phyloP scores from a whole-genome alignment of 2,113 vertebrate species.

The Eupsittula cactorum region DNA sequence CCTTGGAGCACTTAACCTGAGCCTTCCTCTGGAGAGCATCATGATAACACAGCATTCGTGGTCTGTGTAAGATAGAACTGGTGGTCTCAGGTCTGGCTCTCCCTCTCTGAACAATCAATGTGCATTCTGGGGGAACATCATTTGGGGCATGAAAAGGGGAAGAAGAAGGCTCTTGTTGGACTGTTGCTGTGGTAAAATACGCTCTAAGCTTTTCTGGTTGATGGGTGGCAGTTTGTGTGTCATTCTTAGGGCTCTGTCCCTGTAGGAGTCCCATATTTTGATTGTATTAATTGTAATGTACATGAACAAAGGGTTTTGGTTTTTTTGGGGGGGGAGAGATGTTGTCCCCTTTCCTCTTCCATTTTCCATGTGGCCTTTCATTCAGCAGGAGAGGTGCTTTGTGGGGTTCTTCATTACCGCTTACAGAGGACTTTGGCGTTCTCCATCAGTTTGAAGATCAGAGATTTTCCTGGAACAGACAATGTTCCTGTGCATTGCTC shows the following conservation, averaged over 20 bases:
- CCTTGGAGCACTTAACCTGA: background rate
- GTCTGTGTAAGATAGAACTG: background rate
- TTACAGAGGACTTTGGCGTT: background rate
- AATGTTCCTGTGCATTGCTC: background rate
- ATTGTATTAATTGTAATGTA: background rate
- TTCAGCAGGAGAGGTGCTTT: background rate
- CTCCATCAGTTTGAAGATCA: background rate
- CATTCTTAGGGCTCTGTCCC: background rate
- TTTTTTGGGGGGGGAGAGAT: background rate
- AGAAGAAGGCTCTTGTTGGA: background rate
- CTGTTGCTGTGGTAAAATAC: background rate
- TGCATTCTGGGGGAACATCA: background rate
- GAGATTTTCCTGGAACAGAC: background rate
- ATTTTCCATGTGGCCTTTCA: background rate
- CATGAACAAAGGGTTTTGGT: fast-evolving
- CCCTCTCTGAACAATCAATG: background rate
- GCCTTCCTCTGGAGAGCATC: background rate
- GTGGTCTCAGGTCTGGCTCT: background rate
- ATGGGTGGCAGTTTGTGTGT: background rate
- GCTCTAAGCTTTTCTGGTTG: background rate
- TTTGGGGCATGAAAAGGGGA: background rate
- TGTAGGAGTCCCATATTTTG: background rate
- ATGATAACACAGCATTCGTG: background rate
- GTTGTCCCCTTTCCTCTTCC: background rate
- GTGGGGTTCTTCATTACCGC: background rate